Conservation (phyloP, 2,797 vertebrate genomes). For the Leptodactylus fallax region DNA sequence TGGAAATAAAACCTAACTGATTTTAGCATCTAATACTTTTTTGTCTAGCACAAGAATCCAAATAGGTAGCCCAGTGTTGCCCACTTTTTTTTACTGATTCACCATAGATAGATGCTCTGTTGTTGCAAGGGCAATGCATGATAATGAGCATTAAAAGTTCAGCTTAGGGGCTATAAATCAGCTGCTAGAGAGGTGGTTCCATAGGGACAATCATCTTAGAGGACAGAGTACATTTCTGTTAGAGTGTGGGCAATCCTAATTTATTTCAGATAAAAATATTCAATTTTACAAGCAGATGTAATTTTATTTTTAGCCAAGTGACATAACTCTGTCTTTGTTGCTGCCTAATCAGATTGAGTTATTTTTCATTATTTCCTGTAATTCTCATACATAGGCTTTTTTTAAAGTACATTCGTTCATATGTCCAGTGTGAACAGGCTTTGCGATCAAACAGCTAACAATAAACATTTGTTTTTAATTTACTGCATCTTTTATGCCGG, state of each 20-base stretch:
- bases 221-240: neutral
- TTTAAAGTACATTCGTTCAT: too few relatives aligned
- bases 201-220: neutral
- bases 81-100: neutral
- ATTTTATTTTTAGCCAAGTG: neutral
- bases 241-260: neutral
- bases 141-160: neutral
- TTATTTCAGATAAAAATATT: neutral
- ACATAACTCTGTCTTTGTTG: neutral
- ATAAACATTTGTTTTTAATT: too few relatives aligned
- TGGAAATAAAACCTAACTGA: too few relatives aligned
- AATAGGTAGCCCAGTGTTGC: neutral
- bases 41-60: neutral
- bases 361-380: too few relatives aligned
- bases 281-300: neutral
- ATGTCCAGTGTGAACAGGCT: too few relatives aligned
- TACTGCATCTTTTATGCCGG: too few relatives aligned
- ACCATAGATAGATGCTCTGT: neutral
- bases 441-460: too few relatives aligned
- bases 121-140: conserved; percentile 6
- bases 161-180: neutral
- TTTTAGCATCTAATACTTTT: neutral
- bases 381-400: too few relatives aligned
- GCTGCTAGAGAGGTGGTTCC: neutral
- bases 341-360: neutral